A percentile compares a stretch with the other conserved stretches of the same genome.
Conservation (phyloP, 2,888 invertebrate genomes). For the Tetragnatha montana region DNA sequence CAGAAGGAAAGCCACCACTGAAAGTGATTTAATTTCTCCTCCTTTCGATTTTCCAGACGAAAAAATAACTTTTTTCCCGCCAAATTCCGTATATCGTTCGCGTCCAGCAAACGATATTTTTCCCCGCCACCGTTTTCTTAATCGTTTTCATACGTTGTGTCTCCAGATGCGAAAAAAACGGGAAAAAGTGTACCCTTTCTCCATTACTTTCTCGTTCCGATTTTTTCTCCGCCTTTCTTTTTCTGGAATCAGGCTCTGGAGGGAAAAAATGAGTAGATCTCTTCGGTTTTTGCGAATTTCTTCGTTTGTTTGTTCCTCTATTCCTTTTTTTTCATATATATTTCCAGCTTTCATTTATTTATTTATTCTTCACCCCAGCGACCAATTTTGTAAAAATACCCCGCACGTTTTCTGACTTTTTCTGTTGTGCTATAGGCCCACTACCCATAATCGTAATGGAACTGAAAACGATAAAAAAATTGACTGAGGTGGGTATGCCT, state of each 20-base stretch:
- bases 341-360: background rate
- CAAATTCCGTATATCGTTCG: constrained; percentile 21
- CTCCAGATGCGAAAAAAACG: constrained; percentile 1
- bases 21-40: constrained; percentile 53
- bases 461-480: background rate
- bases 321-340: background rate
- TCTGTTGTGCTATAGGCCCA: background rate
- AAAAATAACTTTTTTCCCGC: constrained; percentile 13
- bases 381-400: constrained; percentile 3
- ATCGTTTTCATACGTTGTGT: constrained; percentile 58
- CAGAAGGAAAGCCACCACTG: constrained; percentile 22
- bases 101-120: constrained; percentile 15
- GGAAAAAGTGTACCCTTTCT: constrained; percentile 34
- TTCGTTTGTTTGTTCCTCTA: background rate
- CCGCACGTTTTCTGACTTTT: background rate
- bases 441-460: constrained; percentile 1
- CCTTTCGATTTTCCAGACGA: constrained; percentile 47
- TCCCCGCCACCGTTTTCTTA: constrained; percentile 50
- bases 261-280: background rate
- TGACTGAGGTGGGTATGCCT: background rate
- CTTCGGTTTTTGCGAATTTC: background rate
- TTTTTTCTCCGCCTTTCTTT: background rate
- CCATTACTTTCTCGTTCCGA: constrained; percentile 38
- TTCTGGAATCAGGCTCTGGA: background rate
- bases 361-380: background rate